Percentiles rank a stretch among this genome's conserved stretches.
Evolutionary conservation across 1,140 invertebrate species (phyloP).

Genomic region (Heliconius himera): DNA sequence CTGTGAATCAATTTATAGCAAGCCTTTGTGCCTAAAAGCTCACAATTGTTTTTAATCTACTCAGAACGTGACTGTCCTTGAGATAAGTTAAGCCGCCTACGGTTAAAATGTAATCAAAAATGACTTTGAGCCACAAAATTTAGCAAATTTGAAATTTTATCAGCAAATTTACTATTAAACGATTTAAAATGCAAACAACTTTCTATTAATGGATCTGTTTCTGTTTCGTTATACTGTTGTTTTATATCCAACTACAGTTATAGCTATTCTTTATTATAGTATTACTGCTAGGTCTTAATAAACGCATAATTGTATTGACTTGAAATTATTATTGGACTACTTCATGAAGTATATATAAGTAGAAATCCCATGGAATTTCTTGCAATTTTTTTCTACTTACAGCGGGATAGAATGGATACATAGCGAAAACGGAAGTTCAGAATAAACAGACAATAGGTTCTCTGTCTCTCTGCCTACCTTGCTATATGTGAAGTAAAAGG

Average conservation of each 20-base stretch:
- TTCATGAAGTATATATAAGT: too few species aligned
- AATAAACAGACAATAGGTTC: too few species aligned
- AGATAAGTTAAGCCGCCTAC: conserved; percentile 18
- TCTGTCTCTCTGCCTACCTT: too few species aligned
- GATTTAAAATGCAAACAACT: neutral
- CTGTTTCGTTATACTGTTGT: too few species aligned
- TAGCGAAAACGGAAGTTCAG: too few species aligned
- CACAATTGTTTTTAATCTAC: conserved; percentile 16
- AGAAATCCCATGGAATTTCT: neutral
- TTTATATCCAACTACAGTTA: neutral
- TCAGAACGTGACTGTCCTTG: conserved; percentile 18
- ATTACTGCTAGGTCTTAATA: too few species aligned
- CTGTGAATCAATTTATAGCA: neutral
- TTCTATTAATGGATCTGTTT: neutral
- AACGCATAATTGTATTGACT: too few species aligned
- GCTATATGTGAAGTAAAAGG: too few species aligned
- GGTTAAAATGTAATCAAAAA: conserved; percentile 33
- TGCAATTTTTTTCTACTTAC: too few species aligned
- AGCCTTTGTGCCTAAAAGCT: neutral
- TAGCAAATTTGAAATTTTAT: neutral
- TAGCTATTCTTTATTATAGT: too few species aligned
- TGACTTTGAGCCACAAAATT: conserved; percentile 26
- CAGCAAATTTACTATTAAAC: neutral
- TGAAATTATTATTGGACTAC: too few species aligned
- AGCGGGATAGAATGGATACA: too few species aligned